These are phyloP conservation scores for Heliopora coerulea DNA, from an alignment of 92 coral and sea anemone genomes.

Conservation along the genomic window DNA sequence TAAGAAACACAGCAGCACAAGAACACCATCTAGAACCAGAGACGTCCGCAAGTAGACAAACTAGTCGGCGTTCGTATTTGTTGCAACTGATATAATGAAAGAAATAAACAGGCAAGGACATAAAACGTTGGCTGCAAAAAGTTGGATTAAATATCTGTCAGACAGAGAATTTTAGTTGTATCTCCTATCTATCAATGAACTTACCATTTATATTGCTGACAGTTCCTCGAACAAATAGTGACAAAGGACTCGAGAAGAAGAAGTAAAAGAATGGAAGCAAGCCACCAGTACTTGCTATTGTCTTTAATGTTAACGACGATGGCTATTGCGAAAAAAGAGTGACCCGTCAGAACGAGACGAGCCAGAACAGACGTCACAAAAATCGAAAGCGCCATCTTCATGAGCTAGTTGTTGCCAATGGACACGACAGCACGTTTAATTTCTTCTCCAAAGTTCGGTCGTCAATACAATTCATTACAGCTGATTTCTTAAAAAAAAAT, in stretches of 20 bases:
- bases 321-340: slow-evolving; percentile 74
- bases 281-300: slow-evolving; percentile 61
- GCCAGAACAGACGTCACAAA: slow-evolving; percentile 79
- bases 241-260: slow-evolving; percentile 70
- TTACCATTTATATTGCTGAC: slow-evolving; percentile 92
- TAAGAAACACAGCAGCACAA: too few relatives aligned
- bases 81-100: too few relatives aligned
- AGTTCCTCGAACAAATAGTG: slow-evolving; percentile 64
- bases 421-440: neutral
- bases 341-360: slow-evolving; percentile 73
- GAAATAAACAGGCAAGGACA: too few relatives aligned
- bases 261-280: slow-evolving; percentile 65
- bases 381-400: slow-evolving; percentile 40
- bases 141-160: neutral
- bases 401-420: neutral
- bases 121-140: too few relatives aligned
- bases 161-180: neutral
- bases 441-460: neutral
- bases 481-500: slow-evolving; percentile 15
- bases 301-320: slow-evolving; percentile 71
- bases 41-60: too few relatives aligned
- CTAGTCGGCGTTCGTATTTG: too few relatives aligned
- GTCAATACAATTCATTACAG: slow-evolving; percentile 11
- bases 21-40: too few relatives aligned
- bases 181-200: neutral